Evolutionary conservation across 2,888 invertebrate species (phyloP).

Genomic region (Rhagophthalmus giganteus): DNA sequence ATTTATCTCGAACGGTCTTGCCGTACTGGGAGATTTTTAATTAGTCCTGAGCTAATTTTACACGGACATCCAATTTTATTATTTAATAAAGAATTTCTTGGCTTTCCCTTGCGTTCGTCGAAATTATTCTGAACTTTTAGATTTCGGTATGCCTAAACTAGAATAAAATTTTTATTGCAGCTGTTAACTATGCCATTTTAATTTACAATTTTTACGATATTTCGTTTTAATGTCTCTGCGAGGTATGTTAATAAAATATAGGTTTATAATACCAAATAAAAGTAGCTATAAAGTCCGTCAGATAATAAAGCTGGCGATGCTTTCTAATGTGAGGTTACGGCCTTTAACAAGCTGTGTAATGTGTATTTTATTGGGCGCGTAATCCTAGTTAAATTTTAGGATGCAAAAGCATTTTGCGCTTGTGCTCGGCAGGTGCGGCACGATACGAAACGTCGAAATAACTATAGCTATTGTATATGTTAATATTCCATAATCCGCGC

Average conservation of each 20-base stretch:
- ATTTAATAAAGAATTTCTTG: conserved; percentile 43
- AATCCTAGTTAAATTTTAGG: conserved; percentile 48
- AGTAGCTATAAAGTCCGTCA: conserved; percentile 43
- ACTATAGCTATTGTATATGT: no score
- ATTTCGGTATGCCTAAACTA: conserved; percentile 23
- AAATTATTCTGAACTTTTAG: conserved; percentile 25
- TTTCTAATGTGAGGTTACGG: conserved; percentile 46
- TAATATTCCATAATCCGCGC: background rate
- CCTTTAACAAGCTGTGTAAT: conserved; percentile 48
- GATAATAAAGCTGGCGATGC: conserved; percentile 44
- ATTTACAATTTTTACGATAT: conserved; percentile 32
- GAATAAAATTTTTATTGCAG: conserved; percentile 28
- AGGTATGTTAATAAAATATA: conserved; percentile 44
- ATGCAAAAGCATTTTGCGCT: conserved; percentile 35
- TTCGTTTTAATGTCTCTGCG: conserved; percentile 28
- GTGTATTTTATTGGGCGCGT: conserved; percentile 48
- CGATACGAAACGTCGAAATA: no score
- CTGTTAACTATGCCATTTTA: conserved; percentile 30
- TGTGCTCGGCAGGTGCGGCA: conserved; percentile 28
- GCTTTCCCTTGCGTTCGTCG: conserved; percentile 25
- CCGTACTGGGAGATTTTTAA: conserved; percentile 46
- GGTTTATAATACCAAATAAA: conserved; percentile 46
- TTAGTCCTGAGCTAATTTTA: conserved; percentile 44
- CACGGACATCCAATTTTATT: conserved; percentile 42
- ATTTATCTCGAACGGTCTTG: conserved; percentile 38